Evolutionary conservation across 2,113 vertebrate species (phyloP), one percentile per base, ranked within the genome.

Genomic region (Spilogale gracilis): DNA sequence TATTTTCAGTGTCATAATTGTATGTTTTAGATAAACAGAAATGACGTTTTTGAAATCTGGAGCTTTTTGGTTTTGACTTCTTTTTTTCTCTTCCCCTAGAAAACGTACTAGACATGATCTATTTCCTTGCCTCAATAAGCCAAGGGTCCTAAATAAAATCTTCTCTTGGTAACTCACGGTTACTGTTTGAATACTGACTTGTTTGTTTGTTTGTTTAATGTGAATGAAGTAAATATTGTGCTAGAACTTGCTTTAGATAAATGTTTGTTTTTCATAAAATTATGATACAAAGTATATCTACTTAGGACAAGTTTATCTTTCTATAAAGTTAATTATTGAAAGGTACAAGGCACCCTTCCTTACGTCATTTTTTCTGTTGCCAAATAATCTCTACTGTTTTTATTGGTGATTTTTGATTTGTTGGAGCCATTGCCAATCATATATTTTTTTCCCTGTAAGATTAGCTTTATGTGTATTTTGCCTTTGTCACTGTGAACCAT

Each of bases 341-440:
- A 96, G 43, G 9, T 11, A 4, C 20, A 32, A 63, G 71, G 7
- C 2, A 81, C 0, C 30, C 4, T 90, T 92, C 25, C 50, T 79
- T 13, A 23, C 78, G 17, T 58, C 12, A 56, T 65, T 85, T 94
- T 60, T 78, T 82, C 38, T 83, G n/a, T 96, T 89, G 25, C 23
- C 65, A 96, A 50, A 87, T 74, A 89, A 91, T 86, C 50, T 58
- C 52, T 67, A 54, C 50, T 60, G 2, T 91, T 13, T 63, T 32
- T 67, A 27, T 52, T 21, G 96, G 78, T 76, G 58, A 83, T 45
- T 71, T 85, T 95, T 82, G 30, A 89, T 95, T 95, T 91, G 32
- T 73, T 21, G 10, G 9, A 38, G 78, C 18, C 45, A 18, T 79
- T 78, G n/a, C 86, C 58, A 84, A 43, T 12, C 8, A 8, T 18